These are phyloP conservation scores for Andrena marginata DNA, from an alignment of 2,888 invertebrate species.

Conservation along the genomic window DNA sequence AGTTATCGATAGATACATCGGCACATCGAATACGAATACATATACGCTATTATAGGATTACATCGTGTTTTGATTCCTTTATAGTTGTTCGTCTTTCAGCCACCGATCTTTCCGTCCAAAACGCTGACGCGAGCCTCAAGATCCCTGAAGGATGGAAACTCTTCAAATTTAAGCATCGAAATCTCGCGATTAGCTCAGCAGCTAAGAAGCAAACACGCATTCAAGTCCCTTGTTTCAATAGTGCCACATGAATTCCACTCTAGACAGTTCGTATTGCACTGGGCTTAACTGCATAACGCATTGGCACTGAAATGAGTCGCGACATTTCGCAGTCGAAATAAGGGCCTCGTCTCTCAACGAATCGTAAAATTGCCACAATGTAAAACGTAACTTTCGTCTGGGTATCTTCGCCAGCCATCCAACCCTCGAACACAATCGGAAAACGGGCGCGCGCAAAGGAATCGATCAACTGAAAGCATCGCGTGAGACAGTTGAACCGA, in stretches of 20 bases:
- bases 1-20: constrained; percentile 47
- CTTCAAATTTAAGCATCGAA: neutral
- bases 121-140: neutral
- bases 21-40: constrained; percentile 51
- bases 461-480: constrained; percentile 19
- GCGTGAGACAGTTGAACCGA: neutral
- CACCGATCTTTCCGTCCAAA: neutral
- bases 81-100: neutral
- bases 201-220: neutral
- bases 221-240: constrained; percentile 9
- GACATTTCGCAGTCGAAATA: neutral
- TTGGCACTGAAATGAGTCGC: neutral
- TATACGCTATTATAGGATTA: constrained; percentile 44
- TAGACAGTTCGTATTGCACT: neutral
- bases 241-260: neutral
- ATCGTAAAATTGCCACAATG: neutral
- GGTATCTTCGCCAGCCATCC: neutral
- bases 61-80: constrained; percentile 30
- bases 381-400: neutral
- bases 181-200: neutral
- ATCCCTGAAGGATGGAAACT: neutral
- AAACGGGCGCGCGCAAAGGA: constrained; percentile 16
- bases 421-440: neutral
- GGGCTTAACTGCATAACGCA: neutral
- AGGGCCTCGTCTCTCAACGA: neutral